These are phyloP conservation scores for Acrocephalus arundinaceus DNA, from an alignment of 2,113 vertebrate genomes.

Conservation along the genomic window DNA sequence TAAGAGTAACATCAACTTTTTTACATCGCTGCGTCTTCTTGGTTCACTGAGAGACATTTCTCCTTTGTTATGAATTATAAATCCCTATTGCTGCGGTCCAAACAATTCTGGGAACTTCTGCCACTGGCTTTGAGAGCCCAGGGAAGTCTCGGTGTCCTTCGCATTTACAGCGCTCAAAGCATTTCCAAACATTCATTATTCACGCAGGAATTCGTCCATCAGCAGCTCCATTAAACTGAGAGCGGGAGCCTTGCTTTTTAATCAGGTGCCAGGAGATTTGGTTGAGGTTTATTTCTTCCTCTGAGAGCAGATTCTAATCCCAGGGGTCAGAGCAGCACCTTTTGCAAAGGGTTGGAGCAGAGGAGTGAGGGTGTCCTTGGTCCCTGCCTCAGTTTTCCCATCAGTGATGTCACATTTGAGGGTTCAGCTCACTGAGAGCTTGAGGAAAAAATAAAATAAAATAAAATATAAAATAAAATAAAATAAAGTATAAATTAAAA, in stretches of 20 bases:
- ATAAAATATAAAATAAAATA: too few species aligned
- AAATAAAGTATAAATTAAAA: too few species aligned
- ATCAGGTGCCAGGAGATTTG: neutral
- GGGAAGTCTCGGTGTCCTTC: neutral
- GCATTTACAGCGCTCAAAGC: neutral
- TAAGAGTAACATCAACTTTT: neutral
- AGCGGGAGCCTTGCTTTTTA: neutral
- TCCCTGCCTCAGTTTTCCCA: neutral
- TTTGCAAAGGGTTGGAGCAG: neutral
- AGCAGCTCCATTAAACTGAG: neutral
- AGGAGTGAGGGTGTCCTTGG: rapidly evolving
- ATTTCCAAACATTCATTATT: constrained; percentile 35
- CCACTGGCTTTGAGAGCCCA: neutral
- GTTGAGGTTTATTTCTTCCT: neutral
- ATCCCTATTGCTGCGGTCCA: neutral
- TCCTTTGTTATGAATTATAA: constrained; percentile 31
- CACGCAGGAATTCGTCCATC: neutral
- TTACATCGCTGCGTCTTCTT: neutral
- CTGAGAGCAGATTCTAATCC: neutral
- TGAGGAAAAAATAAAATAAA: neutral
- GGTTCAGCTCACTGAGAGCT: neutral
- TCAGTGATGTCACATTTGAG: neutral
- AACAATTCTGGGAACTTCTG: constrained; percentile 46
- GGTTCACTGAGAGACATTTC: neutral
- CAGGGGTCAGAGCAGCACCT: neutral